Evolutionary conservation across 2,888 invertebrate genomes (phyloP), one percentile per base, ranked within the genome.

Genomic region (Leptarthrus brevirostris): DNA sequence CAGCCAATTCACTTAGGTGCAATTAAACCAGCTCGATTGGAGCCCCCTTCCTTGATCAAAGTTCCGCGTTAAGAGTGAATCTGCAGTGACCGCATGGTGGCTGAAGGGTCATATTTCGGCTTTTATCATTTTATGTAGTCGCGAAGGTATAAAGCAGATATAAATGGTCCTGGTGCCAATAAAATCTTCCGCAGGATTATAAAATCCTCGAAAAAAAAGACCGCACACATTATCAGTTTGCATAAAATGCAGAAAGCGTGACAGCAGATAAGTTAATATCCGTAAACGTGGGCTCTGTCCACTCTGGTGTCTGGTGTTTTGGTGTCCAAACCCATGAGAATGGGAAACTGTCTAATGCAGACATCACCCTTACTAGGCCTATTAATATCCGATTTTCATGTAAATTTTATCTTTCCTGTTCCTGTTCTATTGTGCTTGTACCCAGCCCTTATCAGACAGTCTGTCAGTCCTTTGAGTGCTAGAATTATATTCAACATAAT

Each of bases 1-100:
- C 14, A 64, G 24, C 18, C 74, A 74, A 74, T 71, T 61, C 74
- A 72, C 74, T 74, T 71, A 74, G 74, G 74, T 71, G 74, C 71
- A 71, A 61, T 74, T 71, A 74, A 72, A 53, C 40, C 52, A 47
- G 54, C 24, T 40, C 70, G 2, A 30, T 36, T 56, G 16, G 54
- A 49, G 24, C 26, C 58, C 44, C 36, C 56, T 26, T 34, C 30
- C n/a, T 16, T 44, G 56, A 26, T 34, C 12, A 10, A 58, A 34
- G 36, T 16, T 30, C 14, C 6, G 30, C 12, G 8, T 2, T n/a
- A n/a, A n/a, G n/a, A n/a, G n/a, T n/a, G 6, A 3, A 12, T 16
- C 58, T 18, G 36, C 8, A 14, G 24, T 44, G 54, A 64, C 40
- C 22, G 1, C n/a, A 14, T 14, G 16, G 12, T 2, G 20, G 18